Evolutionary conservation across 1,140 invertebrate genomes (phyloP).

Genomic region (Apis mellifera): Amel_HAv3.1 CM009931.2:23072501-23073000

Average conservation of each 20-base stretch:
- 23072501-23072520: conserved; percentile 33
- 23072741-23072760: neutral
- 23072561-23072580: no score
- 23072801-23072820: no score
- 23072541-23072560: conserved; percentile 28
- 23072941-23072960: no score
- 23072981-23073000: no score
- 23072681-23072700: neutral
- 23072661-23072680: conserved; percentile 16
- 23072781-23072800: neutral
- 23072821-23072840: no score
- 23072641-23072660: conserved; percentile 38
- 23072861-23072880: no score
- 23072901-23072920: no score
- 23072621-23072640: conserved; percentile 43
- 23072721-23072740: neutral
- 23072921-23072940: no score
- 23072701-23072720: conserved; percentile 4
- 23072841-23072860: no score
- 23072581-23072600: conserved; percentile 18
- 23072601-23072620: neutral
- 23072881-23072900: no score
- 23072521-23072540: conserved; percentile 49
- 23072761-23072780: conserved; percentile 8
- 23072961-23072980: no score